Conservation (phyloP, 1,140 invertebrate species). For the Pissodes strobi region DNA sequence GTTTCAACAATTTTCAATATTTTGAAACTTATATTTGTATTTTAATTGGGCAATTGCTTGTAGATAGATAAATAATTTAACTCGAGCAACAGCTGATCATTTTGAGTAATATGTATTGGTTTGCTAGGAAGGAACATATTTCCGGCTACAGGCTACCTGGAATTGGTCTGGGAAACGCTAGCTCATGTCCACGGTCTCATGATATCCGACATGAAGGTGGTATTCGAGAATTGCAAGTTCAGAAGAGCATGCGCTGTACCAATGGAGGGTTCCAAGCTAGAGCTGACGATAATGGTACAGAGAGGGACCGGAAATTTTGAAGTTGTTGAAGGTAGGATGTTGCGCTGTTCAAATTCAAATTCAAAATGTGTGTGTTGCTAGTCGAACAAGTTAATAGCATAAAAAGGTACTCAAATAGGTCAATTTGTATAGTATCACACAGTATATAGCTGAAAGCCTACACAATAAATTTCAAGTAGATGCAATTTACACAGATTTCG, state of each 20-base stretch:
- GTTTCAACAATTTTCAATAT: too few relatives aligned
- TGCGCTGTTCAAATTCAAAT: too few relatives aligned
- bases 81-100: not conserved
- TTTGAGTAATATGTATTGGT: too few relatives aligned
- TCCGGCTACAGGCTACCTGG: slow-evolving; percentile 86
- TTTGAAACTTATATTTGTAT: too few relatives aligned
- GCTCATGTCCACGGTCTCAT: slow-evolving; percentile 72
- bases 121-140: slow-evolving; percentile 81
- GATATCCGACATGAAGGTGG: slow-evolving; percentile 75
- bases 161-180: slow-evolving; percentile 86
- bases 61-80: not conserved
- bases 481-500: too few relatives aligned
- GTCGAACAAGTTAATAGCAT: too few relatives aligned
- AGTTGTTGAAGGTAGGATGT: slow-evolving; percentile 51
- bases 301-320: slow-evolving; percentile 82
- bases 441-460: too few relatives aligned
- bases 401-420: too few relatives aligned
- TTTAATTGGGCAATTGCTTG: too few relatives aligned
- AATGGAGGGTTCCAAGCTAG: slow-evolving; percentile 70
- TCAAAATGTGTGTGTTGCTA: too few relatives aligned
- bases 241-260: slow-evolving; percentile 80
- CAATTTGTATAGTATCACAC: too few relatives aligned
- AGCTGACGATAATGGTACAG: slow-evolving; percentile 81
- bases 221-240: slow-evolving; percentile 87
- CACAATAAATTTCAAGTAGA: too few relatives aligned